phyloP scores from a whole-genome alignment of 2,888 invertebrate genomes.

The Agrochola circellaris region DNA sequence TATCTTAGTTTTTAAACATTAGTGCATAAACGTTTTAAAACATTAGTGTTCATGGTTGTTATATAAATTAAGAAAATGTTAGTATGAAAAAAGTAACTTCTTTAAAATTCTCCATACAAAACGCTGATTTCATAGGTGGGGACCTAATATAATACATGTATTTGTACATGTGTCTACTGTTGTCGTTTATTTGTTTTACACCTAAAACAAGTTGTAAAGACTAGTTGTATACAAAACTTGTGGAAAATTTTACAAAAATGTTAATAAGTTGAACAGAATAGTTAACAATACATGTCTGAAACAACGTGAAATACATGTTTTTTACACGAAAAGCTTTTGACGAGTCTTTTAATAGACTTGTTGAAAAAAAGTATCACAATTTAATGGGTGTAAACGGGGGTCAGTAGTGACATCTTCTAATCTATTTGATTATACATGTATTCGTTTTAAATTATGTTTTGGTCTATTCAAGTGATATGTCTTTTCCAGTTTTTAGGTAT shows the following conservation, averaged over 20 bases:
- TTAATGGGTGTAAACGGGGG: not conserved
- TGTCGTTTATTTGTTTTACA: not conserved
- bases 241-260: not conserved
- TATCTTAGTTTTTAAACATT: too few relatives aligned
- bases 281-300: not conserved
- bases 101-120: too few relatives aligned
- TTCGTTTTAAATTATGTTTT: not conserved
- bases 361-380: not conserved
- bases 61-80: too few relatives aligned
- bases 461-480: not conserved
- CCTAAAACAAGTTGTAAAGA: not conserved
- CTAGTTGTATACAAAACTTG: not conserved
- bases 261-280: not conserved
- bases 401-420: not conserved
- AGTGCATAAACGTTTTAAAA: too few relatives aligned
- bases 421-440: not conserved
- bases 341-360: not conserved
- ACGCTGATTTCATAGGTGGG: too few relatives aligned
- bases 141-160: too few relatives aligned
- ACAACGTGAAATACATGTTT: not conserved
- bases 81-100: too few relatives aligned
- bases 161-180: not conserved
- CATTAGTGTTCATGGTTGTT: too few relatives aligned
- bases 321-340: not conserved
- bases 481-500: conserved; percentile 54